These are phyloP conservation scores for Masnerella sp. DNA, from an alignment of 2,888 invertebrate genomes.

Conservation along the genomic window DNA sequence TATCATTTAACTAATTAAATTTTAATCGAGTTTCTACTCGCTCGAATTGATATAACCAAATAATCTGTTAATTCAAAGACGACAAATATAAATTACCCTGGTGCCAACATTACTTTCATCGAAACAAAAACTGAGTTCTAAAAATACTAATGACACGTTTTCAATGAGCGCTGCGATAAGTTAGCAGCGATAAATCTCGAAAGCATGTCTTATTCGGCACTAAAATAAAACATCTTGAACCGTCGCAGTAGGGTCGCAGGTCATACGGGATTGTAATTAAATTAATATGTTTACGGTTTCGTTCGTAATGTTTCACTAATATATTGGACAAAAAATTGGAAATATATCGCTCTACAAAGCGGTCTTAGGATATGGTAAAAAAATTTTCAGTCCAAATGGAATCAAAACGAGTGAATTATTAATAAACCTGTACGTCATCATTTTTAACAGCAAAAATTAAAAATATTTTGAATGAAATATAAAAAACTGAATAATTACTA, in stretches of 20 bases:
- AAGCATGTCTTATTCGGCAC: slow-evolving; percentile 28
- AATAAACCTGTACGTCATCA: no score
- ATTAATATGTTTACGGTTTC: slow-evolving; percentile 45
- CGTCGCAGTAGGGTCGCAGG: slow-evolving; percentile 40
- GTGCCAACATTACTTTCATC: slow-evolving; percentile 19
- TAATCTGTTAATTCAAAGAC: background rate
- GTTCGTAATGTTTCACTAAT: slow-evolving; percentile 15
- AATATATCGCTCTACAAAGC: background rate
- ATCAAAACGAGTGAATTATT: no score
- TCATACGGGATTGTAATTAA: slow-evolving; percentile 31
- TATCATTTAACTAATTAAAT: background rate
- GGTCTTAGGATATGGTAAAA: background rate
- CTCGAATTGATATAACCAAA: no score
- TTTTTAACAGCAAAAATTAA: no score
- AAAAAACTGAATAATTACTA: no score
- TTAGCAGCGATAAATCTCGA: slow-evolving; percentile 28
- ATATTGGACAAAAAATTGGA: slow-evolving; percentile 18
- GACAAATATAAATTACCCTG: slow-evolving; percentile 14
- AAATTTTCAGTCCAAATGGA: background rate
- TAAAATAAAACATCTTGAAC: slow-evolving; percentile 42
- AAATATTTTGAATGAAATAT: no score
- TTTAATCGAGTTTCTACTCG: no score
- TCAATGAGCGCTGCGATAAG: slow-evolving; percentile 40
- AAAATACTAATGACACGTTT: slow-evolving; percentile 43
- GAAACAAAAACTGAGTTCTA: slow-evolving; percentile 35